Base-by-base conservation (phyloP, 2,797 vertebrate species). In the Cyprinodon diabolis region DNA sequence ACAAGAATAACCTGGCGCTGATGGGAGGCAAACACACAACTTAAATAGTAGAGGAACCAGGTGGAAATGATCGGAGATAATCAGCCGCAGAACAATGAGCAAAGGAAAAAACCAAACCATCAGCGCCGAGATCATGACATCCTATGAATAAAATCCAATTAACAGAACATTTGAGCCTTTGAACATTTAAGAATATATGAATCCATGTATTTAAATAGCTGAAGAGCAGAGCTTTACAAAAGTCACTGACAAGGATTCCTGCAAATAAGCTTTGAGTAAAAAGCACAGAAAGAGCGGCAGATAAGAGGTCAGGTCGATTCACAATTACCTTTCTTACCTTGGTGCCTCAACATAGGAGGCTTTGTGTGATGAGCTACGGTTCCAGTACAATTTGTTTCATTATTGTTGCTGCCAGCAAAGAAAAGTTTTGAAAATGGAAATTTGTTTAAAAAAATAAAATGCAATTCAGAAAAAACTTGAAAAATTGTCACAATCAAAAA, bases 81-180 rank as follows among this genome's bases (percentile, higher is more conserved):
- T n/a, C n/a, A n/a, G n/a, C n/a, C n/a, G n/a, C n/a, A n/a, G n/a
- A n/a, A n/a, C n/a, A n/a, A n/a, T n/a, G n/a, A n/a, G n/a, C n/a
- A n/a, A n/a, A n/a, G n/a, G n/a, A n/a, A n/a, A n/a, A n/a, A n/a
- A n/a, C n/a, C n/a, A n/a, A n/a, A n/a, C n/a, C n/a, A n/a, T n/a
- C n/a, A n/a, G n/a, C n/a, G n/a, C n/a, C n/a, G n/a, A n/a, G n/a
- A n/a, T n/a, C n/a, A n/a, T n/a, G n/a, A n/a, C 54, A 58, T 67
- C 76, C 30, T 30, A 30, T 30, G 30, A 30, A 43, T 69, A 75
- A 82, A 90, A 92, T 87, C 82, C 83, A 85, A 90, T 93, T 79
- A 92, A 79, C 69, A 82, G 86, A 89, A 82, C 2, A 69, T 75
- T 77, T 58, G 49, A 1, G 56, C 67, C 73, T 30, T 30, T 30